Base-by-base conservation (phyloP, 2,888 invertebrate species). In the Aelia acuminata region DNA sequence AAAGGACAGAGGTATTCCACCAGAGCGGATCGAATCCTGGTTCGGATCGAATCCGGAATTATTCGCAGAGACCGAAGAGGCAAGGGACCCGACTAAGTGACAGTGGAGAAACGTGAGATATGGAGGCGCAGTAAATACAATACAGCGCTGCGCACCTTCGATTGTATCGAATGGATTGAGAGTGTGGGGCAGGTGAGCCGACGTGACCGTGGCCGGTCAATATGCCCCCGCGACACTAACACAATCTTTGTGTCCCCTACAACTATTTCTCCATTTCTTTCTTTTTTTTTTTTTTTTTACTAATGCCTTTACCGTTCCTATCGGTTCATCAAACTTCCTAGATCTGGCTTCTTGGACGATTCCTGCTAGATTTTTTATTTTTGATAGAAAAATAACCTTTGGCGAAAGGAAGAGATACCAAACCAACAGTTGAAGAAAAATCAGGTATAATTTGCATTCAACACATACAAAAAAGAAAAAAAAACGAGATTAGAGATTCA, bases 201-300 rank as follows among this genome's bases (percentile, higher is more conserved):
- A 85, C 53, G 85, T 50, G 53, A 85, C 85, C 53, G 85, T 57
- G 35, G n/a, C 49, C 85, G 53, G 85, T 85, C 85, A 85, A 85
- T 70, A 35, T 35, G 13, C 0, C 35, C 11, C 53, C 43, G 80
- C 43, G 80, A 80, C 80, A 80, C 80, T 39, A 57, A 75, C 75
- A 75, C 35, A 22, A 49, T 53, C 50, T 85, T 50, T 85, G 85
- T 85, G 85, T 85, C 85, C 85, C n/a, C 39, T 53, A 3, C 85
- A 31, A 39, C 57, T 85, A 53, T 80, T 43, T 39, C 85, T 57
- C 50, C 31, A 53, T 31, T 85, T 85, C 49, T 84, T 84, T 85
- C 49, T 85, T 85, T 84, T 84, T 84, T 85, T 43, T 47, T 80
- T 22, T 13, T 18, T 13, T 80, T 47, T 11, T 7, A n/a, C 80